Conservation (phyloP, 2,113 vertebrate genomes). For the Pongo abelii region DNA sequence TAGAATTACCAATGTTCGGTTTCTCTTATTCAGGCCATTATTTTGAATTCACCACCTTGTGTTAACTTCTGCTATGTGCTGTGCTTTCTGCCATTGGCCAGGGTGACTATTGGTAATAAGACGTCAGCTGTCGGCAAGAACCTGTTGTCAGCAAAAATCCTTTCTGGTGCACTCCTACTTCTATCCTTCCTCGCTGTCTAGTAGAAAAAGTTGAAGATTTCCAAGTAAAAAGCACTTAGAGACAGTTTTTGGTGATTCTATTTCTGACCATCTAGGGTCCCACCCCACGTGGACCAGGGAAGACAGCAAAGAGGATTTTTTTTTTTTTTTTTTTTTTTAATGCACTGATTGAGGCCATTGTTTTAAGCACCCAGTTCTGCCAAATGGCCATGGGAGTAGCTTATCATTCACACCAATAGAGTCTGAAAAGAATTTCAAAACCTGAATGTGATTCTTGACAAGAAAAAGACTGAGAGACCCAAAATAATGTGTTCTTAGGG, state of each 20-base stretch:
- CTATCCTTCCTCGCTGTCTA: background rate
- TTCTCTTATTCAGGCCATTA: background rate
- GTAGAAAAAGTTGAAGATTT: background rate
- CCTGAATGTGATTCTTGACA: background rate
- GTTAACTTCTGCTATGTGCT: background rate
- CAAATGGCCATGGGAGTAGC: background rate
- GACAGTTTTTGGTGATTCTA: background rate
- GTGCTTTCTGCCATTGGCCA: background rate
- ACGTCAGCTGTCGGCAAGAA: background rate
- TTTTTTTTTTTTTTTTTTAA: background rate
- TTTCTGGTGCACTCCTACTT: background rate
- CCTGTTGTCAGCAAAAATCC: background rate
- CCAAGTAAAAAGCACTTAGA: background rate
- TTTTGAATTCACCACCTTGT: background rate
- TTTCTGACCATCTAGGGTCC: background rate
- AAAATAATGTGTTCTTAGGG: background rate
- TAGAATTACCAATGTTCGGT: background rate
- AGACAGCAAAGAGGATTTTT: background rate
- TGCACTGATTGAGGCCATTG: background rate
- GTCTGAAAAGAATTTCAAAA: background rate
- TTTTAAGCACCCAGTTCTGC: background rate
- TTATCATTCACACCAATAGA: background rate
- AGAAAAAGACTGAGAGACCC: background rate
- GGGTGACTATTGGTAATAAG: background rate
- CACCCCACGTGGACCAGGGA: background rate